Base-by-base conservation (phyloP, 2,888 invertebrate genomes). In the Esperia sulphurella region DNA sequence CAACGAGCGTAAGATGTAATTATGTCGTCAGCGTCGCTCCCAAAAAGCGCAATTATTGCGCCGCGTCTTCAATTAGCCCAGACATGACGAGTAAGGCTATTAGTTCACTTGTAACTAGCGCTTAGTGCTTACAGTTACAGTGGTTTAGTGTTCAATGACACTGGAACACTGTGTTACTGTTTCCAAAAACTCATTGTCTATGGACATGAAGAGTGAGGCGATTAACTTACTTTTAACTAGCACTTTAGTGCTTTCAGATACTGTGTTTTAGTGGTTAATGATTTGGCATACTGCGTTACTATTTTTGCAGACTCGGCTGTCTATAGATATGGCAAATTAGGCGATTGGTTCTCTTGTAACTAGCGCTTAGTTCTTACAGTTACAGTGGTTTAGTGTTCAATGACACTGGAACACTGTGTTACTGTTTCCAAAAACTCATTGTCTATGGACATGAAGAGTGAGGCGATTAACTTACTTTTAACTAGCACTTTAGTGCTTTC, bases 21-120 rank as follows among this genome's bases (percentile, higher is more conserved):
- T 76, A 81, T 71, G 60, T 60, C 63, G 68, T 66, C 67, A 67
- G 67, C 57, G 58, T 50, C 13, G 21, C 41, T 66, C 65, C 75
- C 76, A 73, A 83, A 82, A 80, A 75, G 71, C 68, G 65, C 75
- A 79, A 78, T 82, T 77, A 78, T 69, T 68, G 50, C 51, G 56
- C 49, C 59, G 61, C 59, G 52, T 62, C 64, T 68, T 68, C 76
- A 72, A 75, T 75, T 74, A 78, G 65, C 60, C 61, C 60, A 57
- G 58, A 50, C 30, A 21, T 45, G 37, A 38, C 38, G 13, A 29
- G 29, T 13, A 14, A 14, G 37, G 21, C 13, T 10, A 13, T 45
- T 45, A 29, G 12, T 21, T 41, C 41, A 7, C 28, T 12, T 33
- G 21, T 21, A 21, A 21, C 21, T 21, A 21, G 21, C 21, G 21